Conservation (phyloP, 2,888 invertebrate genomes). For the Agelastica alni region DNA sequence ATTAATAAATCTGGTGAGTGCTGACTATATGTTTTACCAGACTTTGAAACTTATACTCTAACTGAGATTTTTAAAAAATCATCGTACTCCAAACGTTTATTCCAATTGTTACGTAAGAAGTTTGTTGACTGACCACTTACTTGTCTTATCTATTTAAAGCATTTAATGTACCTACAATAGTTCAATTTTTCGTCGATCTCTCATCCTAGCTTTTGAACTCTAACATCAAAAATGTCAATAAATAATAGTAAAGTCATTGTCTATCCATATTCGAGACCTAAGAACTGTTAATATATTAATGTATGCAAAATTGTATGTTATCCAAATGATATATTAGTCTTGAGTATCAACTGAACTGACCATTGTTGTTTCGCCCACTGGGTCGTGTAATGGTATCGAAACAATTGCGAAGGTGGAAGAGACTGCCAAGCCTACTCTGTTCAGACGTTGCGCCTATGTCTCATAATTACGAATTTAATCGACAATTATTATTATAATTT, state of each 20-base stretch:
- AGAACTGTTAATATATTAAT: constrained; percentile 34
- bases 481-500: constrained; percentile 30
- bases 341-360: constrained; percentile 49
- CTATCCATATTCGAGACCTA: constrained; percentile 16
- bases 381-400: constrained; percentile 46
- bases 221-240: constrained; percentile 14
- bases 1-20: too few species aligned
- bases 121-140: too few species aligned
- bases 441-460: constrained; percentile 37
- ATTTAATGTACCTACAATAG: too few species aligned
- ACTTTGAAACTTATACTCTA: too few species aligned
- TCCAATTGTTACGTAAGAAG: too few species aligned
- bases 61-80: too few species aligned
- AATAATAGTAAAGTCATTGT: constrained; percentile 20
- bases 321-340: constrained; percentile 42
- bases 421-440: constrained; percentile 45
- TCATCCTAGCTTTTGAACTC: constrained; percentile 10
- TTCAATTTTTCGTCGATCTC: background rate
- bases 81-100: too few species aligned
- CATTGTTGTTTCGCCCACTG: constrained; percentile 52
- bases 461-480: constrained; percentile 41
- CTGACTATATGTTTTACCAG: too few species aligned
- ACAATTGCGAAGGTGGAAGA: constrained; percentile 51
- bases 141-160: too few species aligned
- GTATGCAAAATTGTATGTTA: constrained; percentile 36